A percentile compares a stretch with the other conserved stretches of the same genome.
These are phyloP conservation scores for Sebastes matsubarae DNA, from an alignment of 2,797 vertebrate species.

Conservation along the genomic window DNA sequence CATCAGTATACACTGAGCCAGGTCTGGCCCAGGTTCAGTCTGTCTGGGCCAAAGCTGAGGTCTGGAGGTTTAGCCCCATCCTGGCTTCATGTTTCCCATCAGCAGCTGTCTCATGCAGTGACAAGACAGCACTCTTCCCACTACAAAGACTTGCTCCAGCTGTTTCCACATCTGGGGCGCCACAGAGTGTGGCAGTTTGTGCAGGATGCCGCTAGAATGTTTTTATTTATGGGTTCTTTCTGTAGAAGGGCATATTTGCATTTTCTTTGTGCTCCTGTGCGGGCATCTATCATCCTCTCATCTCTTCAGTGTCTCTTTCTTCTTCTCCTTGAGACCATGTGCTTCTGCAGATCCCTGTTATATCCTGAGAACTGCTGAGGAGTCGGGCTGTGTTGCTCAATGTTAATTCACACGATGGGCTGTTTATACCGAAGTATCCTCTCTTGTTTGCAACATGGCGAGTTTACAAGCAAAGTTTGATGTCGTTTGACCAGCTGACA, in stretches of 20 bases:
- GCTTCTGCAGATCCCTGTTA: constrained; percentile 12
- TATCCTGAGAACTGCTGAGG: not conserved
- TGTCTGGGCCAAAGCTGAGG: constrained; percentile 48
- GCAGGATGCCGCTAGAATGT: constrained; percentile 27
- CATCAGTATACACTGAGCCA: constrained; percentile 38
- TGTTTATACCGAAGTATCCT: not conserved
- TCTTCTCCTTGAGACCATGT: constrained; percentile 41
- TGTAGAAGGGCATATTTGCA: constrained; percentile 41
- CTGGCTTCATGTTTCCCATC: constrained; percentile 77
- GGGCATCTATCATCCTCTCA: constrained; percentile 61
- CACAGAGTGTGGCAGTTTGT: constrained; percentile 41
- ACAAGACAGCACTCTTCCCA: constrained; percentile 71
- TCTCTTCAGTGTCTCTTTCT: constrained; percentile 33
- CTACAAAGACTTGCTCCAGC: constrained; percentile 72
- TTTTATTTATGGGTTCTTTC: constrained; percentile 47
- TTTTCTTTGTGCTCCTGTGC: constrained; percentile 44
- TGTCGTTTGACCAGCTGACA: not conserved
- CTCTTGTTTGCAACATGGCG: not conserved
- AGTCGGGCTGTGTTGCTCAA: not conserved
- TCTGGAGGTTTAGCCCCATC: constrained; percentile 54
- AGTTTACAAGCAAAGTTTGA: constrained; percentile 4
- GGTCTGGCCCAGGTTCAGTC: constrained; percentile 45
- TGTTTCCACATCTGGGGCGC: constrained; percentile 65
- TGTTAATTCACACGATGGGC: constrained; percentile 16
- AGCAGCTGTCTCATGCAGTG: constrained; percentile 64